Conservation (phyloP, 1,140 invertebrate species). For the Drosophila tani region DNA sequence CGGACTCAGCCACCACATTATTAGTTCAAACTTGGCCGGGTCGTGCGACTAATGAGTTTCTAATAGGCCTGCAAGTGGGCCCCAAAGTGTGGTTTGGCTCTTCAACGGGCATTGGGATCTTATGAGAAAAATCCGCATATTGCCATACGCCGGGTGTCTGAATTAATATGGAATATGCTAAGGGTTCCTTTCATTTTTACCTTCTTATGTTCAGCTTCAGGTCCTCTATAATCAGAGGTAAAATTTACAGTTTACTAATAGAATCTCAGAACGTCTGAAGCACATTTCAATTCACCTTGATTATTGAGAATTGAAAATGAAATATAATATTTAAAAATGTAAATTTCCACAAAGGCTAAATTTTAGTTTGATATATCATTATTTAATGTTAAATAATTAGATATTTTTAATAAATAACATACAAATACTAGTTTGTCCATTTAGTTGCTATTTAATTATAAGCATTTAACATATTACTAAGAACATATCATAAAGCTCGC, state of each 20-base stretch:
- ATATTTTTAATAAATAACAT: not conserved
- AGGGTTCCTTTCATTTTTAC: not conserved
- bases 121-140: conserved; percentile 60
- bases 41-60: conserved; percentile 74
- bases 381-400: not conserved
- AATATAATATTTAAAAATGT: too few relatives aligned
- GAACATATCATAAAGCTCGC: not conserved
- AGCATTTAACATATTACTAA: not conserved
- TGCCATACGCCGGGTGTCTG: conserved; percentile 26
- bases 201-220: not conserved
- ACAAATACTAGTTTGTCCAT: too few relatives aligned
- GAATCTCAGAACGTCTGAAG: not conserved
- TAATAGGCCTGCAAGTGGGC: conserved; percentile 67
- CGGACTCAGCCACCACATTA: conserved; percentile 59
- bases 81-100: conserved; percentile 24
- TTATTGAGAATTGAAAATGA: not conserved
- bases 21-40: conserved; percentile 74
- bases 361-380: not conserved
- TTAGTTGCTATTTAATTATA: too few relatives aligned
- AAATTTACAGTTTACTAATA: not conserved
- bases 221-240: not conserved
- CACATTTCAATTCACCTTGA: too few relatives aligned
- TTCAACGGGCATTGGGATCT: conserved; percentile 16
- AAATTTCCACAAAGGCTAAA: too few relatives aligned
- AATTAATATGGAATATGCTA: not conserved